Evolutionary conservation across 2,888 invertebrate genomes (phyloP).

Genomic region (Caenorhabditis zanzibari): DNA sequence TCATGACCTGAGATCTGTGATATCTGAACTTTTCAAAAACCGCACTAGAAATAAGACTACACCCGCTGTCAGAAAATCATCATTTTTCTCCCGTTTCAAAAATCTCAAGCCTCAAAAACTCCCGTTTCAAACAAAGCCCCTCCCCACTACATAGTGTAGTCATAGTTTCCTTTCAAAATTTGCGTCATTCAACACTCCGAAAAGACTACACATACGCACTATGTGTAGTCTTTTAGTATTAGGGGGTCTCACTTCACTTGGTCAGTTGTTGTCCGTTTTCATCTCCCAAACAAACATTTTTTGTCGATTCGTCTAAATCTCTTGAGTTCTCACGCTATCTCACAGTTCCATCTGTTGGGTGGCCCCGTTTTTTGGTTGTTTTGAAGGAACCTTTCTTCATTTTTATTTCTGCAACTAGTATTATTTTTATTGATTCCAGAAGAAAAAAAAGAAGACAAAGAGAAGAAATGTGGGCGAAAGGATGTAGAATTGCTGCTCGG

Average conservation of each 20-base stretch:
- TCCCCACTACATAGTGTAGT: too few species aligned
- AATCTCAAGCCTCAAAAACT: not conserved
- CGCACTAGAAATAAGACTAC: too few species aligned
- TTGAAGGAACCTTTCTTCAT: not conserved
- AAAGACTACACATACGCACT: not conserved
- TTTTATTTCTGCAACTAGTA: not conserved
- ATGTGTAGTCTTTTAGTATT: slow-evolving; percentile 22
- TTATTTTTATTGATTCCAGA: not conserved
- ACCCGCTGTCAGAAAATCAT: not conserved
- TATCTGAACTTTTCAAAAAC: too few species aligned
- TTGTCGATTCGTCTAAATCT: slow-evolving; percentile 44
- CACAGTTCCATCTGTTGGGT: not conserved
- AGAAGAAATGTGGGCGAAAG: not conserved
- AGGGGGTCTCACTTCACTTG: slow-evolving; percentile 1
- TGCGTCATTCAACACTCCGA: not conserved
- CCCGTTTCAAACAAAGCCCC: not conserved
- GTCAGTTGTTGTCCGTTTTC: slow-evolving; percentile 2
- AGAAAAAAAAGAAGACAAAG: not conserved
- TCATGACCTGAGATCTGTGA: too few species aligned
- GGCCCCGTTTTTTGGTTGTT: slow-evolving; percentile 4
- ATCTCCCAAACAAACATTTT: slow-evolving; percentile 36
- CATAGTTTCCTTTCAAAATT: not conserved
- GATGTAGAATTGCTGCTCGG: not conserved
- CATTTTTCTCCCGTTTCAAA: not conserved
- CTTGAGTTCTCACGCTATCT: slow-evolving; percentile 4